Base-by-base conservation (phyloP, 2,888 invertebrate species). In the Charanyca ferruginea region DNA sequence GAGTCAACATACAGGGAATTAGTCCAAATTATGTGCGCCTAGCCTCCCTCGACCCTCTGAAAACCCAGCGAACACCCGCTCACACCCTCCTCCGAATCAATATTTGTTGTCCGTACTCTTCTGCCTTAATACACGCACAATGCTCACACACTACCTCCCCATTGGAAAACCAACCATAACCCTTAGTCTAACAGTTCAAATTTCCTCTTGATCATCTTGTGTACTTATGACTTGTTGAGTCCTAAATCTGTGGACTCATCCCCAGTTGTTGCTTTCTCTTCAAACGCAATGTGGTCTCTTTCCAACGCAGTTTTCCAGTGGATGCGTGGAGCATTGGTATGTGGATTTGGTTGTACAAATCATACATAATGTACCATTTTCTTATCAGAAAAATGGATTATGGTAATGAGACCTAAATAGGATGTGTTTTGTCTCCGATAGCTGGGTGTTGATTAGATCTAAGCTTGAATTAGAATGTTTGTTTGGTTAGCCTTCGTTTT, bases 91-190 rank as follows among this genome's bases (percentile, higher is more conserved):
- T 84, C 89, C 94, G 94, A 95, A 95, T 95, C 96, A 95, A 95
- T 96, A 95, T 96, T 96, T 96, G 95, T 95, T 93, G 95, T 95
- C 94, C 94, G 95, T 89, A 94, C 95, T 95, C 95, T 95, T 95
- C 95, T 95, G 92, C 92, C 94, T 93, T 94, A 92, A 92, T 94
- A 94, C 94, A 95, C 95, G 95, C 95, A 95, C 92, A 92, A 91
- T 91, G 87, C 91, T 90, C 91, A 91, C 90, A 91, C 87, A 88
- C 51, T 47, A 65, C 0, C n/a, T 23, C 6, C 16, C 5, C 57
- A 74, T 18, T 18, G 0, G 0, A 67, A 66, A 49, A 79, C 59
- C 20, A 57, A 84, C 82, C 66, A 22, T 81, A 73, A 1, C 0
- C 0, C 2, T 0, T 0, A 1, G 0, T 0, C 16, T 67, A 83